Conservation (phyloP, 1,140 invertebrate species). For the Pseudomyrmex dendroicus region DNA sequence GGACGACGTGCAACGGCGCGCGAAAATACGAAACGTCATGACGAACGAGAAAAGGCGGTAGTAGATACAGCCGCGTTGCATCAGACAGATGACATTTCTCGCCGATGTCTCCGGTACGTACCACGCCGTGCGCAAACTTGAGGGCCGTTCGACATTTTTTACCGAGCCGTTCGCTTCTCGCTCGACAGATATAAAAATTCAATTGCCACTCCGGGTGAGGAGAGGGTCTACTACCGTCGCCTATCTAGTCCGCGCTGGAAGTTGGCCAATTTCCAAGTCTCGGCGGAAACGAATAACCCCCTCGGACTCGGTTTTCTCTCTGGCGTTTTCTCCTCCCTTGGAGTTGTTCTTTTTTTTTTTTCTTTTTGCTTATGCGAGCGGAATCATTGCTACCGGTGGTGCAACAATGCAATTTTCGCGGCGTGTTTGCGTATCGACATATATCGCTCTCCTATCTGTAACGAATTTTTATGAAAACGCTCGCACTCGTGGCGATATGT, state of each 20-base stretch:
- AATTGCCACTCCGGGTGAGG: slow-evolving; percentile 70
- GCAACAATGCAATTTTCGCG: slow-evolving; percentile 46
- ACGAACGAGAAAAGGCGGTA: neutral
- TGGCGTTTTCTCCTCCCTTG: neutral
- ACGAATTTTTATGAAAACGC: slow-evolving; percentile 59
- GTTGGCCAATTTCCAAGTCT: slow-evolving; percentile 72
- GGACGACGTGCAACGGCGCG: neutral
- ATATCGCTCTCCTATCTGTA: slow-evolving; percentile 27
- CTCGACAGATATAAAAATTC: slow-evolving; percentile 74
- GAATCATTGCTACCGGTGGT: neutral
- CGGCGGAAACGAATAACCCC: slow-evolving; percentile 50
- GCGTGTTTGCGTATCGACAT: slow-evolving; percentile 39
- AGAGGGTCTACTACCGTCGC: slow-evolving; percentile 51
- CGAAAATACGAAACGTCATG: slow-evolving; percentile 23
- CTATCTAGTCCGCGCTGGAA: slow-evolving; percentile 58
- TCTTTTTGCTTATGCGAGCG: slow-evolving; percentile 14
- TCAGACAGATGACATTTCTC: slow-evolving; percentile 53
- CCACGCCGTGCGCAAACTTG: neutral
- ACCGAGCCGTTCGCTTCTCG: slow-evolving; percentile 43
- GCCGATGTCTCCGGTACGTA: neutral
- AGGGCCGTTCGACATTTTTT: slow-evolving; percentile 64
- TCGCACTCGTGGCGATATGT: slow-evolving; percentile 15
- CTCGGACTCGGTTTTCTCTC: slow-evolving; percentile 45
- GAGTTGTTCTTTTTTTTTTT: slow-evolving; percentile 10
- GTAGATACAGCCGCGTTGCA: slow-evolving; percentile 26